phyloP scores from a whole-genome alignment of 53 echinoderm and acorn worm genomes.

The Holothuria scabra region DNA sequence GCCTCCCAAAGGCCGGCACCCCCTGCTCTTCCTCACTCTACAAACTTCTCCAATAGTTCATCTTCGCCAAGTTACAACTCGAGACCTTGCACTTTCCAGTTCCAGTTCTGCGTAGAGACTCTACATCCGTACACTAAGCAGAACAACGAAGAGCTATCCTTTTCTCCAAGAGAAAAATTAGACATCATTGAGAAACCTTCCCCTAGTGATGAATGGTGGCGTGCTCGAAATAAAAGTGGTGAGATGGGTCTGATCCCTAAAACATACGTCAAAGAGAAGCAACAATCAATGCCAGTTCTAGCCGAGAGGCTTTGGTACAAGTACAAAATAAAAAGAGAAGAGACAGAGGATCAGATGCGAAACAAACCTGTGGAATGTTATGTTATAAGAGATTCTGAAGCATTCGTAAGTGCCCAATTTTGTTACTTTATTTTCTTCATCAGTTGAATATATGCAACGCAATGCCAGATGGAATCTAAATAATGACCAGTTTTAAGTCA shows the following conservation, averaged over 20 bases:
- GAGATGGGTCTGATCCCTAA: conserved; percentile 26
- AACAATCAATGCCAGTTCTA: background rate
- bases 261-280: conserved; percentile 19
- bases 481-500: no score
- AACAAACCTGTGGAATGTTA: background rate
- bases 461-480: no score
- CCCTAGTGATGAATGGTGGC: conserved; percentile 13
- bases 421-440: background rate
- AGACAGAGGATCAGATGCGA: conserved; percentile 8
- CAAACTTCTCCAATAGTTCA: background rate
- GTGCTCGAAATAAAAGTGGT: conserved; percentile 24
- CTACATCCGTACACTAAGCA: conserved; percentile 26
- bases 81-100: conserved; percentile 12
- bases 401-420: conserved; percentile 25
- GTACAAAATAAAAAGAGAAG: background rate
- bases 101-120: conserved; percentile 35
- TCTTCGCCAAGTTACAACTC: background rate
- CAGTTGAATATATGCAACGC: no score
- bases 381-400: conserved; percentile 43
- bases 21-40: no score
- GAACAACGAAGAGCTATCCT: background rate
- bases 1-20: no score
- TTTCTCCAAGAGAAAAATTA: conserved; percentile 3
- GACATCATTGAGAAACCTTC: conserved; percentile 7
- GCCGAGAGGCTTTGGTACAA: conserved; percentile 36